Base-by-base conservation (phyloP, 2,113 vertebrate species). In the Nerophis lumbriciformis region DNA sequence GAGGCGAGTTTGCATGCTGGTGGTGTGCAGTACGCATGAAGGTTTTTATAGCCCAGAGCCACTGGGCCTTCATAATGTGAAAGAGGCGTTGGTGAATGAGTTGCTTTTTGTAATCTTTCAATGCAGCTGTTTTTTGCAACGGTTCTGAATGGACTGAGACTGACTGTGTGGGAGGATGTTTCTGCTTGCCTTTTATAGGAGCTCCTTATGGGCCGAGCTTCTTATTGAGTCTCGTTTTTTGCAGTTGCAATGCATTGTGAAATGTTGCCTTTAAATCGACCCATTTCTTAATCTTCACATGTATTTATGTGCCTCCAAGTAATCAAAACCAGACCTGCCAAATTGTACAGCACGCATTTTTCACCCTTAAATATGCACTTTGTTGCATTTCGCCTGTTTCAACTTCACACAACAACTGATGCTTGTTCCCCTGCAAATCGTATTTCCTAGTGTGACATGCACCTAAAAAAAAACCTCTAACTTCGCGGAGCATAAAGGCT, bases 51-150 rank as follows among this genome's bases (percentile, higher is more conserved):
- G 61, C 65, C 60, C 1, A 58, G 42, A 61, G 65, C 73, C 66
- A 66, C 65, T 67, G 76, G 72, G 68, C 80, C 61, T 73, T 88
- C 77, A 81, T 87, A 81, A 82, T 80, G 28, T 48, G 48, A 65
- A 85, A 61, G 71, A 73, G 65, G 66, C 75, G 81, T 78, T 73
- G 84, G 81, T 85, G 80, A 84, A 86, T 85, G 66, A 77, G 61
- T 72, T 63, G 73, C 67, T 66, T 78, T 61, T 66, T 70, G 71
- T 82, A 79, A 76, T 79, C 63, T 68, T 71, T 70, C 48, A 35
- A 48, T 80, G 76, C 67, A 73, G 79, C 70, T 78, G 53, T 66
- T 82, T 57, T 59, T 65, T 55, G 76, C 42, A 28, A 71, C 66
- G 70, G 68, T 71, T 78, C 72, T 76, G 36, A 68, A 55, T 69